Percentiles rank a stretch among this genome's conserved stretches.
Conservation (phyloP, 2,113 vertebrate genomes). For the Sebastes fasciatus region DNA sequence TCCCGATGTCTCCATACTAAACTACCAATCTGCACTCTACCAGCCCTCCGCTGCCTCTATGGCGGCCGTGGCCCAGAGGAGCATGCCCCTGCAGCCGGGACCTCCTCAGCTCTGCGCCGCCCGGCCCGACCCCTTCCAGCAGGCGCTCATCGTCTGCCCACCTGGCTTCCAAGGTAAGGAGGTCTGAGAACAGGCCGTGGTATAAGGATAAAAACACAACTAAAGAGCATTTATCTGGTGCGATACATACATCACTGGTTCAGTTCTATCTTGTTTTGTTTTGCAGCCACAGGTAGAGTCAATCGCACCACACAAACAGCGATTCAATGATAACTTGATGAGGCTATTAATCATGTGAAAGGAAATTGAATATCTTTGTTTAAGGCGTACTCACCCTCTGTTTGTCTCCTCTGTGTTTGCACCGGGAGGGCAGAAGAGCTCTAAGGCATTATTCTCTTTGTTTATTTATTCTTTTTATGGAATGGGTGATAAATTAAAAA, state of each 20-base stretch:
- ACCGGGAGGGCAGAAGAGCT: constrained; percentile 20
- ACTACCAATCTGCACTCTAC: constrained; percentile 98
- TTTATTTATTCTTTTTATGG: constrained; percentile 41
- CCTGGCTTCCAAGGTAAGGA: constrained; percentile 97
- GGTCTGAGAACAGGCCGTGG: not conserved
- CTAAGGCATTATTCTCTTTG: constrained; percentile 27
- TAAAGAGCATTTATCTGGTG: not conserved
- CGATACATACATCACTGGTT: not conserved
- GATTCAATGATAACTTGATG: constrained; percentile 41
- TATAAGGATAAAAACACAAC: not conserved
- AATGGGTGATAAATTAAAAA: constrained; percentile 18
- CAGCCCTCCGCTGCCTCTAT: constrained; percentile 97
- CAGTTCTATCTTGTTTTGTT: constrained; percentile 22
- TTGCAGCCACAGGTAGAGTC: not conserved
- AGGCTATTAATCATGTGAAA: constrained; percentile 55
- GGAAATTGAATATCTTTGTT: constrained; percentile 33
- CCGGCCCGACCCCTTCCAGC: constrained; percentile 98
- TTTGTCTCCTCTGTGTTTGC: constrained; percentile 37
- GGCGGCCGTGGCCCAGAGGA: constrained; percentile 98
- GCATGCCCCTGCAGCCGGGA: constrained; percentile 94
- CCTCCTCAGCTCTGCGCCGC: constrained; percentile 94
- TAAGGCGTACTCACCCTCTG: constrained; percentile 16
- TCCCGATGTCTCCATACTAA: constrained; percentile 98
- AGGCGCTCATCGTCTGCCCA: constrained; percentile 99
- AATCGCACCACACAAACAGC: constrained; percentile 16